Percentiles rank a stretch among this genome's conserved stretches.
These are phyloP conservation scores for Diglossa brunneiventris DNA, from an alignment of 2,113 vertebrate species.

Conservation along the genomic window DNA sequence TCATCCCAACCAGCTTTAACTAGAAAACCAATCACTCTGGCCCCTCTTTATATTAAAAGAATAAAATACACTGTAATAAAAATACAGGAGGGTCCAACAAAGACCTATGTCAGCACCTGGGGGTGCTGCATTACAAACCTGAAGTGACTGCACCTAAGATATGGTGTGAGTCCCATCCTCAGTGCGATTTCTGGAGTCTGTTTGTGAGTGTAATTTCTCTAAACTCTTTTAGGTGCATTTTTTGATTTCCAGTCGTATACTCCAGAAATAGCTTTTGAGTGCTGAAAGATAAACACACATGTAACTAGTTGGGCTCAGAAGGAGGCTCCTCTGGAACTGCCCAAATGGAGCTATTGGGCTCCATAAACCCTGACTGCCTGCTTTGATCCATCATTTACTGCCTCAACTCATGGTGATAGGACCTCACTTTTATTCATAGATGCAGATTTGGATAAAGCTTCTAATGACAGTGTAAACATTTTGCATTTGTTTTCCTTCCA, in stretches of 20 bases:
- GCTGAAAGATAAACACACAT: neutral
- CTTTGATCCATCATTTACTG: rapidly evolving
- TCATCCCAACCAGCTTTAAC: neutral
- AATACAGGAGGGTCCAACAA: neutral
- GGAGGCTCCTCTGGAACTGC: neutral
- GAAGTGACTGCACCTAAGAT: neutral
- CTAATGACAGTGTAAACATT: neutral
- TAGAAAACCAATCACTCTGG: neutral
- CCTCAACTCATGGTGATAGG: too few relatives aligned
- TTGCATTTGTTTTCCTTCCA: neutral
- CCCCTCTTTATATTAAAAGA: neutral
- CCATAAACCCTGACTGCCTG: neutral
- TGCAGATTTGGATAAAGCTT: neutral
- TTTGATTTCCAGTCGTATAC: neutral
- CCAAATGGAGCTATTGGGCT: rapidly evolving
- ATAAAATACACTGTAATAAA: neutral
- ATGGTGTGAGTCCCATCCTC: neutral
- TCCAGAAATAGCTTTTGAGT: neutral
- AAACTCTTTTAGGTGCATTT: neutral
- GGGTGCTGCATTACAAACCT: neutral
- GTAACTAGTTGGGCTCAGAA: neutral
- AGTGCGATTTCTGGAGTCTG: neutral
- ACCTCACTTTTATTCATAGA: neutral
- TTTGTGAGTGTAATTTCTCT: neutral
- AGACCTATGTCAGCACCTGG: neutral